phyloP scores from a whole-genome alignment of 37 sponge, comb jelly and placozoan genomes.

The Chondrilla cf. caribensis region DNA sequence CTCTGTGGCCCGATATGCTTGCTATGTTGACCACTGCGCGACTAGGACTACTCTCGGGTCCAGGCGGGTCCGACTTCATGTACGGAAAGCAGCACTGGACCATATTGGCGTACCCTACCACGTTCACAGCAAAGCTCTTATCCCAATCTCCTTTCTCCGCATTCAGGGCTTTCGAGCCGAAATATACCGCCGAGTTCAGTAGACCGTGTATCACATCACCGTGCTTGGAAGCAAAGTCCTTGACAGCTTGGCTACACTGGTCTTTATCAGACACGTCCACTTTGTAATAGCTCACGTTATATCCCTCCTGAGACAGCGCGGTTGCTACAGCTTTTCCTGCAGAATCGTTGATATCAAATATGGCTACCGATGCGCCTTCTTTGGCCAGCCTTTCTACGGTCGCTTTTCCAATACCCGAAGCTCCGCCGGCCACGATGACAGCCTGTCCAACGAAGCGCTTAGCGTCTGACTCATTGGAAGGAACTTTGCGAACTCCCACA shows the following conservation, averaged over 20 bases:
- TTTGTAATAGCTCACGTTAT: slow-evolving; percentile 20
- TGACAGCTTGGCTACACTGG: slow-evolving; percentile 50
- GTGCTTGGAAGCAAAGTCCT: slow-evolving; percentile 36
- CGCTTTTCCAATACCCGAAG: slow-evolving; percentile 81
- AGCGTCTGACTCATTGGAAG: not conserved
- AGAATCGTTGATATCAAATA: slow-evolving; percentile 74
- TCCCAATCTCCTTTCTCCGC: slow-evolving; percentile 82
- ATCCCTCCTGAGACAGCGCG: not conserved
- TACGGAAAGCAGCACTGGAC: slow-evolving; percentile 60
- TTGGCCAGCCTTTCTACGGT: slow-evolving; percentile 60
- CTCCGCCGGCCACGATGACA: slow-evolving; percentile 39
- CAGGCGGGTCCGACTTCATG: slow-evolving; percentile 45
- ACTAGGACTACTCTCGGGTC: slow-evolving; percentile 3
- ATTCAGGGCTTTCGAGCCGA: slow-evolving; percentile 66
- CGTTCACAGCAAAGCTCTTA: slow-evolving; percentile 78
- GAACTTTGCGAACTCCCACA: not conserved
- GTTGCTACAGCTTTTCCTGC: slow-evolving; percentile 23
- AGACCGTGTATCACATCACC: slow-evolving; percentile 51
- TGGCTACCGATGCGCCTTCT: slow-evolving; percentile 77
- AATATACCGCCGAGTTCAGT: slow-evolving; percentile 79
- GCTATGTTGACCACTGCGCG: slow-evolving; percentile 67
- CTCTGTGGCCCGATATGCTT: slow-evolving; percentile 64
- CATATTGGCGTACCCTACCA: slow-evolving; percentile 86
- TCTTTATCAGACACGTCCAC: slow-evolving; percentile 79
- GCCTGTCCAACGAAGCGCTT: not conserved